These are phyloP conservation scores for Gnatocerus cornutus DNA, from an alignment of 2,888 invertebrate species.

Conservation along the genomic window DNA sequence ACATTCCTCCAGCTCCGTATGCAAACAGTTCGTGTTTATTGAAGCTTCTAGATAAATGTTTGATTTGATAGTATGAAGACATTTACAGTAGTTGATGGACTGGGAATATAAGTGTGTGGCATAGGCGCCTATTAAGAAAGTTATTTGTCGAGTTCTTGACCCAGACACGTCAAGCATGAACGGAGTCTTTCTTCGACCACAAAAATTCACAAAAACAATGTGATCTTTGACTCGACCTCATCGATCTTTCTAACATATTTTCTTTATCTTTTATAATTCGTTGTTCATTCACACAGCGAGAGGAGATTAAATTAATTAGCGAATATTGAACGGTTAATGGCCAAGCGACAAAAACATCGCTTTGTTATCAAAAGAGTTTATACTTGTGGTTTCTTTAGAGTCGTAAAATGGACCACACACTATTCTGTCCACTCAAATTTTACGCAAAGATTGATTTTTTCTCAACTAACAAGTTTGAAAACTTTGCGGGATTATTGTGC, in stretches of 20 bases:
- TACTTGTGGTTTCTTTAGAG: neutral
- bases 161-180: conserved; percentile 35
- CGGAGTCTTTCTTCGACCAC: conserved; percentile 19
- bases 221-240: conserved; percentile 24
- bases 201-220: conserved; percentile 24
- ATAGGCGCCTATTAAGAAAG: conserved; percentile 42
- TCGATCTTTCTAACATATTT: conserved; percentile 16
- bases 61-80: conserved; percentile 36
- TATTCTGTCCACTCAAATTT: neutral
- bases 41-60: conserved; percentile 44
- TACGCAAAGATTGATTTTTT: too few relatives aligned
- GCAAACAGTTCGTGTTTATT: conserved; percentile 33
- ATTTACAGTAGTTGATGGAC: conserved; percentile 32
- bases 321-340: neutral
- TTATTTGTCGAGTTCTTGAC: conserved; percentile 40
- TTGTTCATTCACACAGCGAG: conserved; percentile 18
- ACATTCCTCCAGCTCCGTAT: conserved; percentile 8
- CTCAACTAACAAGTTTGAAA: too few relatives aligned
- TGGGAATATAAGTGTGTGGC: conserved; percentile 33
- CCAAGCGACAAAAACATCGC: conserved; percentile 2
- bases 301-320: conserved; percentile 8
- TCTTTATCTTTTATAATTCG: conserved; percentile 23
- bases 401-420: conserved; percentile 4
- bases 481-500: too few relatives aligned
- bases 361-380: conserved; percentile 7